phyloP scores from a whole-genome alignment of 2,797 vertebrate species.

The Typhlichthys eigenmanni region DNA sequence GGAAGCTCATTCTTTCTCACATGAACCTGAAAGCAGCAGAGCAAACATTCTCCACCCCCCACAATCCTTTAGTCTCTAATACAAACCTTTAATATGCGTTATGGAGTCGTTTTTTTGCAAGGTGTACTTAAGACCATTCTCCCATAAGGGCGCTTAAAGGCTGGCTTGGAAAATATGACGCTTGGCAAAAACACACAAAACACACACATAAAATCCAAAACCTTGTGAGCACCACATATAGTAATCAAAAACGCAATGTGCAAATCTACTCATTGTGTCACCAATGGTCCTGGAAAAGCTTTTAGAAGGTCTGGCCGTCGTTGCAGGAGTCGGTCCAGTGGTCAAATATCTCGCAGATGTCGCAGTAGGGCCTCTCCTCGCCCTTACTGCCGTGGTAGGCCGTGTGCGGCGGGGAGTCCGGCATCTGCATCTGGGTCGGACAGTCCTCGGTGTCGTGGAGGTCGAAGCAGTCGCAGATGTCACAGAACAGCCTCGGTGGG shows the following conservation, averaged over 20 bases:
- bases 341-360: constrained; percentile 94
- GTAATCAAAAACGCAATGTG: constrained; percentile 57
- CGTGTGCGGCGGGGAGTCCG: constrained; percentile 89
- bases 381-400: constrained; percentile 88
- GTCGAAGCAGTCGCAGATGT: constrained; percentile 97
- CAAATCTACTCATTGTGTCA: constrained; percentile 63
- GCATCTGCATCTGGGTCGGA: constrained; percentile 89
- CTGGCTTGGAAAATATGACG: constrained; percentile 43
- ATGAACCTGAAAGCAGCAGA: constrained; percentile 24
- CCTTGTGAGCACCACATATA: constrained; percentile 47
- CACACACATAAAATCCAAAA: constrained; percentile 47
- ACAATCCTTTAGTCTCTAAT: constrained; percentile 34
- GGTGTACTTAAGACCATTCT: constrained; percentile 27
- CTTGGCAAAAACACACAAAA: constrained; percentile 51
- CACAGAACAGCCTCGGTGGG: constrained; percentile 92
- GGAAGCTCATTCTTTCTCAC: constrained; percentile 28
- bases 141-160: constrained; percentile 58
- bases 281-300: constrained; percentile 33
- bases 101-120: not conserved
- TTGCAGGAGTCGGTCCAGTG: constrained; percentile 93
- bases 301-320: constrained; percentile 94
- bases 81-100: constrained; percentile 13
- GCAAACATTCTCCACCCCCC: constrained; percentile 8
- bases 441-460: constrained; percentile 97
- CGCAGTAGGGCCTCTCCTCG: constrained; percentile 92